Percentiles rank a stretch among this genome's conserved stretches.
phyloP scores from a whole-genome alignment of 2,797 vertebrate genomes.

The Adelosebastes latens region DNA sequence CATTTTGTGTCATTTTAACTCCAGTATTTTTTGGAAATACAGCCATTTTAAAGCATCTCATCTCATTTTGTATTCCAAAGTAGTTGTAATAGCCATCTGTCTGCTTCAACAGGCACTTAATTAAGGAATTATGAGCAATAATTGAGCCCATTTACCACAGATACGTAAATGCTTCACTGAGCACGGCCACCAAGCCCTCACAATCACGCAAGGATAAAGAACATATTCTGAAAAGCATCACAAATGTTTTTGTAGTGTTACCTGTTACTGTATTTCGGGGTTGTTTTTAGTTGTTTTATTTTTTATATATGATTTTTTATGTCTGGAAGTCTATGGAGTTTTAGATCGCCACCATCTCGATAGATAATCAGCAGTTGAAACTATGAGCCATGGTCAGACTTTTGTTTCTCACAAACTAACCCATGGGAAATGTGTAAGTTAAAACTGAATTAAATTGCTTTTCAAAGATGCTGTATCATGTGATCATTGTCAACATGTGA shows the following conservation, averaged over 20 bases:
- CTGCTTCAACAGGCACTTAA: conserved; percentile 23
- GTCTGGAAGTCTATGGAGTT: background rate
- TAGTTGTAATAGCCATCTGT: conserved; percentile 32
- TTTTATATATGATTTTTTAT: background rate
- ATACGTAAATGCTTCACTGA: conserved; percentile 30
- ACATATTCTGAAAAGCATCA: conserved; percentile 32
- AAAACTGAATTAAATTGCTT: conserved; percentile 52
- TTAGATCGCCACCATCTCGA: background rate
- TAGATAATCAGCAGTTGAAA: conserved; percentile 9
- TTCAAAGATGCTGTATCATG: conserved; percentile 30
- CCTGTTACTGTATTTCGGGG: conserved; percentile 24
- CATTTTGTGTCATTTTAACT: conserved; percentile 40
- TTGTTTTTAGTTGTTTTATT: background rate
- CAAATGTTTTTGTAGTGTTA: conserved; percentile 2
- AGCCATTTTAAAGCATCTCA: conserved; percentile 34
- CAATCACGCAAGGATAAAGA: background rate
- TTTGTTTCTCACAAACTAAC: conserved; percentile 28
- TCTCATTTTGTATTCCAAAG: conserved; percentile 41
- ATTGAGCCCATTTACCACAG: conserved; percentile 36
- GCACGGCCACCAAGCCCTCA: conserved; percentile 13
- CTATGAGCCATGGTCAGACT: conserved; percentile 29
- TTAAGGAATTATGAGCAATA: conserved; percentile 32
- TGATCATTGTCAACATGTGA: background rate
- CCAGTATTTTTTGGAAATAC: conserved; percentile 13
- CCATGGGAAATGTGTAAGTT: conserved; percentile 29